Conservation (phyloP, 2,113 vertebrate species). For the Morone chrysops region DNA sequence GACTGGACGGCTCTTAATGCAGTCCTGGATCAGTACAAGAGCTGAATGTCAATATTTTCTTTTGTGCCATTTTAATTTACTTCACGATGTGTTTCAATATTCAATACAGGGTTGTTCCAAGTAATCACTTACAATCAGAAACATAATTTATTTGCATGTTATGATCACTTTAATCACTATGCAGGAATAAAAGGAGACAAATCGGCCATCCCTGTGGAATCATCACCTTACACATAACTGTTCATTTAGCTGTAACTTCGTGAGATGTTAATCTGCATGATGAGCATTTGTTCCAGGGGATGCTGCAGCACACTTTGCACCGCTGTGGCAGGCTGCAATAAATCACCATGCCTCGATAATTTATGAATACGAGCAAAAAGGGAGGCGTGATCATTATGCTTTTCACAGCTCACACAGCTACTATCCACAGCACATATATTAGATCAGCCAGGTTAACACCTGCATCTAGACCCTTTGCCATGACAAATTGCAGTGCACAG, state of each 20-base stretch:
- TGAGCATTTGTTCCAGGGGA: constrained; percentile 22
- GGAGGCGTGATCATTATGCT: constrained; percentile 47
- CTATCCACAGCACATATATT: constrained; percentile 34
- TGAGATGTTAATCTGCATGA: constrained; percentile 7
- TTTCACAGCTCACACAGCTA: constrained; percentile 38
- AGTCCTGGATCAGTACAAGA: background rate
- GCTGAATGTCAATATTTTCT: background rate
- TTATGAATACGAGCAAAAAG: constrained; percentile 55
- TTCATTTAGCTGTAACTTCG: constrained; percentile 14
- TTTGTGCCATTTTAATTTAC: background rate
- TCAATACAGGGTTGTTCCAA: background rate
- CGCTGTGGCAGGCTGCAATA: constrained; percentile 32
- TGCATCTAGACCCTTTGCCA: constrained; percentile 23
- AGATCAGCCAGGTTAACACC: constrained; percentile 46
- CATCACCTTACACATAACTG: background rate
- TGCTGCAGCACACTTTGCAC: constrained; percentile 8
- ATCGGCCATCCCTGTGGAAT: background rate
- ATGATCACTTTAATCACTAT: background rate
- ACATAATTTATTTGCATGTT: background rate
- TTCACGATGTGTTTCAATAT: background rate
- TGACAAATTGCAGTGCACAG: constrained; percentile 17
- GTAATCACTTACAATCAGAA: background rate
- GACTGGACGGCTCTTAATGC: background rate
- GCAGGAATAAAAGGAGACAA: background rate
- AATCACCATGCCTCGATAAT: constrained; percentile 45